Percentiles rank a stretch among this genome's conserved stretches.
Evolutionary conservation across 2,888 invertebrate species (phyloP).

Genomic region (Tiliacea aurago): DNA sequence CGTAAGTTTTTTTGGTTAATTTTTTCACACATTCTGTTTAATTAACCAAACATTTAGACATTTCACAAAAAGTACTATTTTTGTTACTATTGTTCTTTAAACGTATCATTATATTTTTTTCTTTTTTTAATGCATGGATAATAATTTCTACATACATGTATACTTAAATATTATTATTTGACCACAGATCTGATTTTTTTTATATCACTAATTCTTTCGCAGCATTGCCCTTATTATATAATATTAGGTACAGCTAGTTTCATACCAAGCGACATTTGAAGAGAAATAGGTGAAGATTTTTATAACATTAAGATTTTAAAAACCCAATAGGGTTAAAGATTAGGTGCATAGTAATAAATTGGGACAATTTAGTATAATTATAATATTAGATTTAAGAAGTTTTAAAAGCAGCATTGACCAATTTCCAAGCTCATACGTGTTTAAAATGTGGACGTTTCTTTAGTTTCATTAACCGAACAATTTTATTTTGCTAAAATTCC

Average conservation of each 20-base stretch:
- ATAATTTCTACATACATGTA: neutral
- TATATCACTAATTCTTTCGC: slow-evolving; percentile 59
- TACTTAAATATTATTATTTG: neutral
- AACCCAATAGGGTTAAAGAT: slow-evolving; percentile 40
- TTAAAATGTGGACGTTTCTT: slow-evolving; percentile 55
- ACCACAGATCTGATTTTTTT: slow-evolving; percentile 2
- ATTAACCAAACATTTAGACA: slow-evolving; percentile 20
- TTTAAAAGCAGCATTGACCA: slow-evolving; percentile 52
- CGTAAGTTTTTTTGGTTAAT: slow-evolving; percentile 1
- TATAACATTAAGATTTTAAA: slow-evolving; percentile 1
- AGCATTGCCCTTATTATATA: slow-evolving; percentile 43
- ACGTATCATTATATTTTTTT: neutral
- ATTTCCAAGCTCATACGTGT: slow-evolving; percentile 51
- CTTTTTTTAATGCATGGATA: neutral
- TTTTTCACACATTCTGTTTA: slow-evolving; percentile 1
- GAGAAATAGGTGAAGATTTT: slow-evolving; percentile 24
- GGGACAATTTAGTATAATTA: slow-evolving; percentile 27
- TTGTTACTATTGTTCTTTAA: neutral
- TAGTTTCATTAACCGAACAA: neutral
- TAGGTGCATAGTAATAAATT: slow-evolving; percentile 25
- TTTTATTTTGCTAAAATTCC: neutral
- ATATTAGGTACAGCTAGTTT: slow-evolving; percentile 20
- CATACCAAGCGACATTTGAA: slow-evolving; percentile 42
- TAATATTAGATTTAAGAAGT: slow-evolving; percentile 4
- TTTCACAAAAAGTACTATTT: slow-evolving; percentile 15